Conservation (phyloP, 2,888 invertebrate species). For the Leptopilina myrica region DNA sequence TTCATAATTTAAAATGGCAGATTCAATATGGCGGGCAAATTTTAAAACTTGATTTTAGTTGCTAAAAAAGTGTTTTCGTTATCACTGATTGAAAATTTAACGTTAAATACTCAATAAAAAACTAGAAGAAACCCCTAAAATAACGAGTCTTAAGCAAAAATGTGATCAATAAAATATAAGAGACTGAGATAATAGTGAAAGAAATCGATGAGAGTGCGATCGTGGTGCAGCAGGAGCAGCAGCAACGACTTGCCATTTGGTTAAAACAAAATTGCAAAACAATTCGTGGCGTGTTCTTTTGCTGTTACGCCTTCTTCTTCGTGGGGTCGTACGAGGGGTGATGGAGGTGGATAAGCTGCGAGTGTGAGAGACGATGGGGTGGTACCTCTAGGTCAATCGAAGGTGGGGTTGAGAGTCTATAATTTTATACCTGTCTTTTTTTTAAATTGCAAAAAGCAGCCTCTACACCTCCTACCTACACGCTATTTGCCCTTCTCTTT, state of each 20-base stretch:
- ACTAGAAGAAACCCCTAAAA: too few species aligned
- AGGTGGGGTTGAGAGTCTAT: constrained; percentile 58
- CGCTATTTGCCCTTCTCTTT: constrained; percentile 26
- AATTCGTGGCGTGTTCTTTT: constrained; percentile 71
- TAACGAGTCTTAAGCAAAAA: too few species aligned
- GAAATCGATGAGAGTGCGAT: constrained; percentile 74
- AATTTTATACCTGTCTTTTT: constrained; percentile 59
- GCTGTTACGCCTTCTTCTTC: constrained; percentile 52
- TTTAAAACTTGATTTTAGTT: too few species aligned
- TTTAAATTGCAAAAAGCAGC: constrained; percentile 40
- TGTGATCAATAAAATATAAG: neutral
- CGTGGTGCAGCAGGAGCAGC: constrained; percentile 59
- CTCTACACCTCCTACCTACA: constrained; percentile 45
- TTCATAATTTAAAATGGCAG: too few species aligned
- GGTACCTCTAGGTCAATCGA: constrained; percentile 54
- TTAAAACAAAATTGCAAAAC: constrained; percentile 74
- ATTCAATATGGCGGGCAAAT: too few species aligned
- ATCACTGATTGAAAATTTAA: too few species aligned
- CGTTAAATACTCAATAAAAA: too few species aligned
- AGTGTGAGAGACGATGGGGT: constrained; percentile 59
- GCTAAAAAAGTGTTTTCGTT: too few species aligned
- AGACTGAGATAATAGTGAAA: constrained; percentile 63
- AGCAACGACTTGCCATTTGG: constrained; percentile 57
- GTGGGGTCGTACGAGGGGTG: constrained; percentile 64
- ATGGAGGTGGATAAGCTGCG: constrained; percentile 71